Base-by-base conservation (phyloP, 2,797 vertebrate genomes). In the Mus spretus region DNA sequence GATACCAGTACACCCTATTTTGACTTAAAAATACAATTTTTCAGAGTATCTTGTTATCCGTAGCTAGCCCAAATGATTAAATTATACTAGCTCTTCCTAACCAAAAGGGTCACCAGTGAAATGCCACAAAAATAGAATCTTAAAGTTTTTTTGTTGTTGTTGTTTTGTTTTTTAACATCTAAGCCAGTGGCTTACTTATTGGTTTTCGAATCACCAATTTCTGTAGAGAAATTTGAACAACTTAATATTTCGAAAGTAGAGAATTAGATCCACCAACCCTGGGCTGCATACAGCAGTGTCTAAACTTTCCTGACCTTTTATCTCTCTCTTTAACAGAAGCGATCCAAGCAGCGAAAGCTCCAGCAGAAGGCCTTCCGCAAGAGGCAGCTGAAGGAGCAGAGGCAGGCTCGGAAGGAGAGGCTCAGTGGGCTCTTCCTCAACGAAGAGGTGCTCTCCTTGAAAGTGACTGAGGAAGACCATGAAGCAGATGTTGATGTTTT, bases 401-500 rank as follows among this genome's bases (percentile, higher is more conserved):
- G 99, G 84, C 99, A 99, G 98, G 99, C 99, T 15, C 99, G 99
- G 80, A 99, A 99, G 98, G 99, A 99, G 98, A 99, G 99, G 87
- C 99, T 99, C 90, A 99, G 99, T 40, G 99, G 99, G 83, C 99
- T 99, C 75, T 99, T 99, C 97, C 99, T 99, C 79, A 99, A 99
- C 0, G 99, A 99, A 98, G 99, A 99, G 98, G 99, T 99, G 94
- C 98, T 99, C 77, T 99, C 99, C 70, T 98, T 99, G 96, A 99
- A 99, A 98, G 99, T 99, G 96, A 99, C 99, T 2, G 99, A 99
- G 98, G 99, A 99, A 95, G 99, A 99, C 97, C 99, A 99, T 34
- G 98, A 98, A 80, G 99, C 99, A 97, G 99, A 99, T 98, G 99
- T 99, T 93, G 99, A 99, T 98, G 99, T 99, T 98, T 98, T 99